Evolutionary conservation across 2,888 invertebrate genomes (phyloP), one percentile per base, ranked within the genome.

Genomic region (Nymphalis c-album): DNA sequence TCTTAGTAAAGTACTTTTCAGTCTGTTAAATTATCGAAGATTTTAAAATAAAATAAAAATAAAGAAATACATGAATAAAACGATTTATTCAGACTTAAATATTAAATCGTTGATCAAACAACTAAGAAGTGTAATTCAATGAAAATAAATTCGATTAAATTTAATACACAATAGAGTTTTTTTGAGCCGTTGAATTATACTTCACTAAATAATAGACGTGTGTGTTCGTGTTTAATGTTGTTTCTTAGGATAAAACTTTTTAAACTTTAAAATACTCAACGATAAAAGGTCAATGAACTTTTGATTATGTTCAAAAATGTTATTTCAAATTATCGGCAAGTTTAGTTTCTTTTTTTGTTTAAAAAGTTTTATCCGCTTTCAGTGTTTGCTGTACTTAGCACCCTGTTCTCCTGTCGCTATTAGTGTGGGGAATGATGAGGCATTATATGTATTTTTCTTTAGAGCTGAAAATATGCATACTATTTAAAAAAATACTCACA

Each of bases 381-480:
- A 79, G 81, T 87, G 87, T 88, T 86, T 81, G 87, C 82, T 86
- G 85, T 79, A 83, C 57, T 77, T 86, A 90, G 90, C 87, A 91
- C 89, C 89, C 88, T 87, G 83, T 81, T 88, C 83, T 90, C 85
- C 89, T 90, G 77, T 90, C 88, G 90, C 89, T 90, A 85, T 87
- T 90, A 89, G 86, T 88, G 81, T 87, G 87, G 84, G 80, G 80
- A 87, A 87, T 88, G 84, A 73, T 82, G 22, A 55, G 80, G 81
- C 84, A 80, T 74, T 84, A 68, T 79, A 78, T 70, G 66, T 70
- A 78, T 77, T 79, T 78, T 78, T 79, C 81, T 76, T 70, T 68
- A 73, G 75, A 79, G 76, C 73, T 75, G 78, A 74, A 80, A 80
- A 78, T 78, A 69, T 40, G 40, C 40, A 40, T 40, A 40, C 4